phyloP scores from a whole-genome alignment of 2,113 vertebrate species.

The Heterocephalus glaber region DNA sequence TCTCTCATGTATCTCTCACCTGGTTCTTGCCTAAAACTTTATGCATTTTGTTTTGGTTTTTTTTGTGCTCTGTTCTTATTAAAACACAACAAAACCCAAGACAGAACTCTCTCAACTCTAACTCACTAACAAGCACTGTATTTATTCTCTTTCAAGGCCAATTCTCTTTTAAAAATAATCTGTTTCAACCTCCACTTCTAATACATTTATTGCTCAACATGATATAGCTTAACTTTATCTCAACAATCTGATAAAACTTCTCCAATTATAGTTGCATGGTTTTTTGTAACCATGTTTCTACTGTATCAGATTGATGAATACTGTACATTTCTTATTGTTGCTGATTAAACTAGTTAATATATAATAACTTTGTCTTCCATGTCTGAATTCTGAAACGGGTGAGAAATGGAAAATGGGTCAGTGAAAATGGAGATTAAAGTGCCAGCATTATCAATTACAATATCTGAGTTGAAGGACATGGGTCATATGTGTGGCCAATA shows the following conservation, averaged over 20 bases:
- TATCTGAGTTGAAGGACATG: not conserved
- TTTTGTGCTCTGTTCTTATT: not conserved
- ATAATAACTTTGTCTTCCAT: not conserved
- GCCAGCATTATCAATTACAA: not conserved
- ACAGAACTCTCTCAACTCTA: not conserved
- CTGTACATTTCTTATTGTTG: not conserved
- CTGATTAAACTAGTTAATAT: not conserved
- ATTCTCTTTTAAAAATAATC: not conserved
- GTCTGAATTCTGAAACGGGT: not conserved
- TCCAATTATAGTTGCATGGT: not conserved
- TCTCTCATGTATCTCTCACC: not conserved
- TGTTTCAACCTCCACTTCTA: not conserved
- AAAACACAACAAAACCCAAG: not conserved
- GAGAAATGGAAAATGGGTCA: not conserved
- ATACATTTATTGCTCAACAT: not conserved
- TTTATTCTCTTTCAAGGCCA: constrained; percentile 10
- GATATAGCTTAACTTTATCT: not conserved
- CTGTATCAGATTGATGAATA: not conserved
- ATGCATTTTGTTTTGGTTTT: fast-evolving
- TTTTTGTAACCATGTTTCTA: not conserved
- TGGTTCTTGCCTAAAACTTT: not conserved
- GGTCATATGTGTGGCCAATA: not conserved
- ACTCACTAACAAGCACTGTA: not conserved
- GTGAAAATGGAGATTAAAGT: constrained; percentile 25
- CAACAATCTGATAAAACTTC: not conserved